These are phyloP conservation scores for Brachycybe producta DNA, from an alignment of 2,888 invertebrate genomes.

Conservation along the genomic window DNA sequence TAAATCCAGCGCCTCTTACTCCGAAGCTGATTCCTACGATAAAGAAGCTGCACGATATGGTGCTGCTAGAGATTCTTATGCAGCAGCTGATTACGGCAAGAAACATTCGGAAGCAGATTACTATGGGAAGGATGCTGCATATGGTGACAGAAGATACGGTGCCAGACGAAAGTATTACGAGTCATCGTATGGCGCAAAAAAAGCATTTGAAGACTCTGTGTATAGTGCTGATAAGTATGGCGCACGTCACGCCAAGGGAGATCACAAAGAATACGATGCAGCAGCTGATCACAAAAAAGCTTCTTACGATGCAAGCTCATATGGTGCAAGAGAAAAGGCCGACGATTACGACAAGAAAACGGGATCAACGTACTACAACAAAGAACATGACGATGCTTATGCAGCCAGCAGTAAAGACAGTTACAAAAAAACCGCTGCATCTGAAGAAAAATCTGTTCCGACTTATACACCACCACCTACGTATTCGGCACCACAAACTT, in stretches of 20 bases:
- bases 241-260: too few species aligned
- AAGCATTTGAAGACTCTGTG: neutral
- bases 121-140: neutral
- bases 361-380: neutral
- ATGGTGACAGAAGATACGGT: neutral
- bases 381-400: neutral
- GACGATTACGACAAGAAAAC: neutral
- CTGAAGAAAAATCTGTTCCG: too few species aligned
- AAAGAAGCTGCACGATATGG: neutral
- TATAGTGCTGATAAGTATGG: too few species aligned
- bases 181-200: neutral
- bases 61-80: neutral
- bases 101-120: neutral
- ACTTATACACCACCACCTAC: too few species aligned
- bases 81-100: neutral
- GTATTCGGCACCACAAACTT: neutral
- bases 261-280: too few species aligned
- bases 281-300: too few species aligned
- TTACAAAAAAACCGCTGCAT: too few species aligned
- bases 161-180: conserved; percentile 1
- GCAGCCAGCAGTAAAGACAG: neutral
- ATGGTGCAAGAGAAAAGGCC: too few species aligned
- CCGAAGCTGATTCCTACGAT: too few species aligned
- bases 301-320: too few species aligned
- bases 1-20: neutral